Evolutionary conservation across 2,113 vertebrate species (phyloP).

Genomic region (Petrocephalus zakoni): DNA sequence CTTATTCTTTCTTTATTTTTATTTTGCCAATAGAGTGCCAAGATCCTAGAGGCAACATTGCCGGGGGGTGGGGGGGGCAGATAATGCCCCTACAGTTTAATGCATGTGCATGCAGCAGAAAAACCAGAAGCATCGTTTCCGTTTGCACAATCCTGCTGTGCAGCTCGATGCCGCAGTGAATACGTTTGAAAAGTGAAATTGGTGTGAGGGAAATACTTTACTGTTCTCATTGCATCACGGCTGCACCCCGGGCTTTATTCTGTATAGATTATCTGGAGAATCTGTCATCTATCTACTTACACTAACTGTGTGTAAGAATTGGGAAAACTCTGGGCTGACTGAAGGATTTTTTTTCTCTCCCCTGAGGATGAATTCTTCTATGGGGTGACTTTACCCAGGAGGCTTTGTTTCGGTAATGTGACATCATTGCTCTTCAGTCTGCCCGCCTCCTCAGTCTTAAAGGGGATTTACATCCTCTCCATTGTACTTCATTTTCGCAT

Average conservation of each 20-base stretch:
- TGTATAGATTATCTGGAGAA: not conserved
- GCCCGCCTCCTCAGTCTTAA: constrained; percentile 13
- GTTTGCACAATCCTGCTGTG: not conserved
- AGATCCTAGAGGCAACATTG: not conserved
- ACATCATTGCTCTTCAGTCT: not conserved
- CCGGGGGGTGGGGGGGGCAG: not conserved
- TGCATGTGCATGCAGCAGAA: not conserved
- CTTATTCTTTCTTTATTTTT: not conserved
- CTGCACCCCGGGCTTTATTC: not conserved
- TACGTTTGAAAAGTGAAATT: not conserved
- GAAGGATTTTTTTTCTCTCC: not conserved
- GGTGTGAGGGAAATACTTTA: not conserved
- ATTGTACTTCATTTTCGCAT: not conserved
- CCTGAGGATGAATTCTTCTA: not conserved
- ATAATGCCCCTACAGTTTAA: not conserved
- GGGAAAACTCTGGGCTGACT: not conserved
- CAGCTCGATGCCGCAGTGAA: not conserved
- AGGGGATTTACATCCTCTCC: constrained; percentile 6
- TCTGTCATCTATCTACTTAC: not conserved
- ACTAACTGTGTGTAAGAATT: not conserved
- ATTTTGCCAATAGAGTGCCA: not conserved
- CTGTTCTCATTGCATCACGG: not conserved
- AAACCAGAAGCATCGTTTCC: not conserved
- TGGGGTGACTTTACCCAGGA: constrained; percentile 19
- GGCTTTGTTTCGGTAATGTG: constrained; percentile 8